Evolutionary conservation across 2,113 vertebrate genomes (phyloP).

Genomic region (Phyllostomus discolor): DNA sequence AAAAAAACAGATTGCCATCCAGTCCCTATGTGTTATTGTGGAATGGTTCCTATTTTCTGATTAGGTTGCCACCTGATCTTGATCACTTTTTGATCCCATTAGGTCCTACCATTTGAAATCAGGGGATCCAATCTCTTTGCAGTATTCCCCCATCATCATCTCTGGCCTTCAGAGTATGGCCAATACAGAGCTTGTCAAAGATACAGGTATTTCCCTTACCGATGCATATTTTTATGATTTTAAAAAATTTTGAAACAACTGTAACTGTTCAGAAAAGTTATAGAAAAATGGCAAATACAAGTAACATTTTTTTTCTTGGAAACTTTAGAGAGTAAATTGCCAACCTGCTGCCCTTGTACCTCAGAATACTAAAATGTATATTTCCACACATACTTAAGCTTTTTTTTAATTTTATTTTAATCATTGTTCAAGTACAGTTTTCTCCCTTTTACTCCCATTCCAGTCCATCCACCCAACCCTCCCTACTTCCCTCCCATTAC

Average conservation of each 20-base stretch:
- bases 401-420: no score
- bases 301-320: background rate
- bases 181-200: background rate
- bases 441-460: no score
- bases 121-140: background rate
- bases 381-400: background rate
- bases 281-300: background rate
- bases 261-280: background rate
- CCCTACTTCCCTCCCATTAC: no score
- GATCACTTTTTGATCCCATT: background rate
- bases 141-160: background rate
- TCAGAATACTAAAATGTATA: background rate
- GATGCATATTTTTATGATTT: background rate
- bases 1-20: background rate
- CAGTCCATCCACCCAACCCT: no score
- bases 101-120: background rate
- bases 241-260: background rate
- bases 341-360: background rate
- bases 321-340: background rate
- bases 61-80: background rate
- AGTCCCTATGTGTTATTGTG: background rate
- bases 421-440: no score
- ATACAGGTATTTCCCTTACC: background rate
- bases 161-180: background rate
- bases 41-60: background rate